Evolutionary conservation across 2,113 vertebrate species (phyloP).

Genomic region (Tricholaema leucomelas): DNA sequence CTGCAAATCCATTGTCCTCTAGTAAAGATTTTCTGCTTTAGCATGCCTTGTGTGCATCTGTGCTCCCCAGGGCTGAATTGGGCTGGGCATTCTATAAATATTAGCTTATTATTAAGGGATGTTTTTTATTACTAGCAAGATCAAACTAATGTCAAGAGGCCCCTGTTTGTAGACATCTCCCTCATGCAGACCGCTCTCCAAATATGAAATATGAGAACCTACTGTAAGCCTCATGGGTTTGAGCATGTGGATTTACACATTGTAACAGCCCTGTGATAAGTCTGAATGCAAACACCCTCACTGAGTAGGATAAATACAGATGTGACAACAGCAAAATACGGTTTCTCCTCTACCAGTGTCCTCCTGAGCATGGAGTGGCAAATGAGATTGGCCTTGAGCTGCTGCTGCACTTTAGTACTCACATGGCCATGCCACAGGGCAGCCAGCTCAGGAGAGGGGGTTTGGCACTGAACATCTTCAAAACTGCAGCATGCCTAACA

Average conservation of each 20-base stretch:
- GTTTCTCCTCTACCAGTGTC: not conserved
- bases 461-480: not conserved
- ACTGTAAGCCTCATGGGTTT: not conserved
- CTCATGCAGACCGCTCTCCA: not conserved
- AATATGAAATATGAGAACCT: not conserved
- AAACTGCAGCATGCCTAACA: not conserved
- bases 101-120: not conserved
- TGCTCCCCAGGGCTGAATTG: not conserved
- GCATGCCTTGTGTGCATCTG: fast-evolving
- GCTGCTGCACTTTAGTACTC: not conserved
- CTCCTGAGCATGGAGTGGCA: not conserved
- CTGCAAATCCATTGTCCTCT: not conserved
- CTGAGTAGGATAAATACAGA: not conserved
- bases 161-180: not conserved
- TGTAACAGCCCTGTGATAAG: not conserved
- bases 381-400: not conserved
- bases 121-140: not conserved
- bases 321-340: not conserved
- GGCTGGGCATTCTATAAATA: not conserved
- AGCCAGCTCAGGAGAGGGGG: not conserved
- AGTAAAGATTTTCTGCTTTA: not conserved
- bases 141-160: not conserved
- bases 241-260: not conserved
- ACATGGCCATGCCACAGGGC: fast-evolving
- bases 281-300: not conserved